A percentile compares a stretch with the other conserved stretches of the same genome.
Conservation (phyloP, 1,140 invertebrate species). For the Eupeodes corollae region DNA sequence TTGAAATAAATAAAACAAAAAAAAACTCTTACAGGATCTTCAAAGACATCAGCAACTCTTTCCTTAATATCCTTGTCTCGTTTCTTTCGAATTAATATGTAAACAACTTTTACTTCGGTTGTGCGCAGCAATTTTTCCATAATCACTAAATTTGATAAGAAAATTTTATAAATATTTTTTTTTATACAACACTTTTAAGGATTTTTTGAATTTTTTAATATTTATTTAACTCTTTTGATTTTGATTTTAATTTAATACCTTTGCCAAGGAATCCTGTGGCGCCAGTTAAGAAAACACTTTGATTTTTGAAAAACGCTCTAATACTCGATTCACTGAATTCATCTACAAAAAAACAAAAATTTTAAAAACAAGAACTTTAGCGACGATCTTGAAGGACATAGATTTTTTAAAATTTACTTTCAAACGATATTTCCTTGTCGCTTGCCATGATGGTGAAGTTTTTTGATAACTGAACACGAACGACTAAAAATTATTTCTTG, state of each 20-base stretch:
- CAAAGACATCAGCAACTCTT: conserved; percentile 52
- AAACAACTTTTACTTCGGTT: conserved; percentile 55
- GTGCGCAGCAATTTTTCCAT: conserved; percentile 74
- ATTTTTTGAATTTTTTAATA: neutral
- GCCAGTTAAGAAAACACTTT: conserved; percentile 52
- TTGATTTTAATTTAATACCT: conserved; percentile 39
- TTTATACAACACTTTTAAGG: neutral
- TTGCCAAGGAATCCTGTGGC: conserved; percentile 69
- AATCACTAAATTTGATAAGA: conserved; percentile 43
- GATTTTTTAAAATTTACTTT: no score
- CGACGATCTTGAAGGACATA: no score
- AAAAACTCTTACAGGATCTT: conserved; percentile 26
- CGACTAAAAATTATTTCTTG: no score
- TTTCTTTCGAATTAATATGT: conserved; percentile 64
- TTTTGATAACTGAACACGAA: no score
- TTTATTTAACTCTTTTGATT: neutral
- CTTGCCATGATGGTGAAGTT: no score
- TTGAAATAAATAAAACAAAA: no score
- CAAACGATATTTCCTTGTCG: no score
- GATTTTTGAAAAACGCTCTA: conserved; percentile 46
- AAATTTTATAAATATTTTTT: conserved; percentile 6
- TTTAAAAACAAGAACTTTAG: no score
- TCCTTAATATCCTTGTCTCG: conserved; percentile 57
- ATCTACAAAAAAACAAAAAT: no score
- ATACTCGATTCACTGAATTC: conserved; percentile 33